A percentile compares a stretch with the other conserved stretches of the same genome.
Conservation (phyloP, 2,797 vertebrate species). For the Cossypha heuglini region DNA sequence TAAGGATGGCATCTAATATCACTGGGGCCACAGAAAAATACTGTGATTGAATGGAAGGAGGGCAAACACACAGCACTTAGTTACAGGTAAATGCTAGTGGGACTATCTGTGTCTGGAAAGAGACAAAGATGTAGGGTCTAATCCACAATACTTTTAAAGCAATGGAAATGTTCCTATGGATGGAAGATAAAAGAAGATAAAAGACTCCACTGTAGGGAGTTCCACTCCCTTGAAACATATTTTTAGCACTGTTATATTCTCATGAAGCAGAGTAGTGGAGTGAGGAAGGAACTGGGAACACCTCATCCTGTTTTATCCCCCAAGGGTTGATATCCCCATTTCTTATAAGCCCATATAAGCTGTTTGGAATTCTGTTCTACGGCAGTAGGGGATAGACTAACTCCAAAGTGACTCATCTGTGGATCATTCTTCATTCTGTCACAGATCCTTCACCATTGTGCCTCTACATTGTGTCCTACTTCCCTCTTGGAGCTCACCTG, state of each 20-base stretch:
- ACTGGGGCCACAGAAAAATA: background rate
- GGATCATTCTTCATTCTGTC: background rate
- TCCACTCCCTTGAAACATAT: accelerated
- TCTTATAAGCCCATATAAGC: background rate
- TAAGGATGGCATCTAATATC: background rate
- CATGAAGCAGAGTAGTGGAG: background rate
- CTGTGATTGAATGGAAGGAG: background rate
- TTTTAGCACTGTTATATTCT: accelerated
- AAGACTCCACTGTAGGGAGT: background rate
- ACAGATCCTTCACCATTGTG: background rate
- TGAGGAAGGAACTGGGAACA: background rate
- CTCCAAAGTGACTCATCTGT: background rate
- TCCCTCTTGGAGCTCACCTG: background rate
- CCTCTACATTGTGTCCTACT: background rate
- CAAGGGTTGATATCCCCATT: background rate
- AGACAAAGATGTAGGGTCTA: background rate
- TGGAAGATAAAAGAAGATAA: background rate
- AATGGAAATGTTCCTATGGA: background rate
- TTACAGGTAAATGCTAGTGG: background rate
- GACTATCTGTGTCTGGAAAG: background rate
- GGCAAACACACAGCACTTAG: background rate
- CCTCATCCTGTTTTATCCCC: background rate
- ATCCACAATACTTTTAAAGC: background rate
- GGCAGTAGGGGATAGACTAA: background rate
- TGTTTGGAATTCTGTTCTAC: background rate